A percentile compares a stretch with the other conserved stretches of the same genome.
Conservation (phyloP, 2,113 vertebrate genomes). For the Dasypus novemcinctus region DNA sequence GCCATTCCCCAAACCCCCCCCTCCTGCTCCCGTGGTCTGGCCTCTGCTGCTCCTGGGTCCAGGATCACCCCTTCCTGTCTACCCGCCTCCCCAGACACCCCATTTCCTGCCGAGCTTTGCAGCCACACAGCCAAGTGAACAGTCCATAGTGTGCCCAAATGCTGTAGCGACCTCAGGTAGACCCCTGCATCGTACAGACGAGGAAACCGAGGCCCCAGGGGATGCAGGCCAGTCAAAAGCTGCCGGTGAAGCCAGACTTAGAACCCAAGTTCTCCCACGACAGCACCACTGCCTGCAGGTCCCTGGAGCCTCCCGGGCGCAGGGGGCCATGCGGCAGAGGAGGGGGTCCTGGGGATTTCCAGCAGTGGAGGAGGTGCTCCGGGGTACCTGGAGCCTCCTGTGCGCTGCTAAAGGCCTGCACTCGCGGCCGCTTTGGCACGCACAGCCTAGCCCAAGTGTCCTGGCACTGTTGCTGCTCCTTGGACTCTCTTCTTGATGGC, state of each 20-base stretch:
- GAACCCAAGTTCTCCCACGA: background rate
- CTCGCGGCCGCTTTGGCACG: too few species aligned
- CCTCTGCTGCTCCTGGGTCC: background rate
- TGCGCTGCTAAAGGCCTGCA: background rate
- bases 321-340: rapidly evolving
- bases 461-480: too few species aligned
- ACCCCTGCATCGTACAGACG: background rate
- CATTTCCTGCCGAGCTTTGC: background rate
- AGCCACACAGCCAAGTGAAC: background rate
- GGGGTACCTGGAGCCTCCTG: background rate
- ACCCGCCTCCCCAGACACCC: rapidly evolving
- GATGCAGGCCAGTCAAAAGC: background rate
- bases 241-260: rapidly evolving
- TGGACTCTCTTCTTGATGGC: too few species aligned
- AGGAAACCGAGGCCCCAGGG: background rate
- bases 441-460: background rate
- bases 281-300: background rate
- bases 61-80: background rate
- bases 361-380: background rate
- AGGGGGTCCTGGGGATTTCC: background rate
- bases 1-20: too few species aligned
- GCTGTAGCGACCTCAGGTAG: background rate
- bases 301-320: background rate
- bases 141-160: rapidly evolving
- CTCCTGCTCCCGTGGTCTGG: rapidly evolving